These are phyloP conservation scores for Lomographa bimaculata DNA, from an alignment of 2,888 invertebrate species.

Conservation along the genomic window DNA sequence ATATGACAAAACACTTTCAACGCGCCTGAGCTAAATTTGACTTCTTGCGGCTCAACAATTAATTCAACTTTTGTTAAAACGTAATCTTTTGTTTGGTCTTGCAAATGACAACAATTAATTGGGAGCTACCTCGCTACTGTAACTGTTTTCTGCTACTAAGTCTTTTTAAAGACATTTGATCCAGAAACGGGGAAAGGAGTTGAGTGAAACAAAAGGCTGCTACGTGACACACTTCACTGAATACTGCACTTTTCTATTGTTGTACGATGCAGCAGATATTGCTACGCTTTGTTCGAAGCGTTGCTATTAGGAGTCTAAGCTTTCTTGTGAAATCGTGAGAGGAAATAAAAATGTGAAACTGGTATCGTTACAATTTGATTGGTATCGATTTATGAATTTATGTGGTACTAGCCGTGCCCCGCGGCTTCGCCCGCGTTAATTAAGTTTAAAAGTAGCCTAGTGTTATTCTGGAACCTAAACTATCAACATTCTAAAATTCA, in stretches of 20 bases:
- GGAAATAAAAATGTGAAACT: no score
- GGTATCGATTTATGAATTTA: no score
- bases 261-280: constrained; percentile 10
- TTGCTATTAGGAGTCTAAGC: constrained; percentile 1
- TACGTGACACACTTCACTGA: constrained; percentile 12
- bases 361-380: no score
- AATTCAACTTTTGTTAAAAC: not conserved
- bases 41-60: no score
- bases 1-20: no score
- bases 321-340: no score
- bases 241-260: constrained; percentile 4
- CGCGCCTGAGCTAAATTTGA: no score
- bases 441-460: no score
- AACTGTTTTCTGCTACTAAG: constrained; percentile 12
- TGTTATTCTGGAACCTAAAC: no score
- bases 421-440: no score
- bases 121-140: constrained; percentile 9
- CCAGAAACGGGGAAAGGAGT: constrained; percentile 11
- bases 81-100: constrained; percentile 11
- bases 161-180: constrained; percentile 20
- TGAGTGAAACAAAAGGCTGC: constrained; percentile 17
- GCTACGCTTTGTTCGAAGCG: constrained; percentile 12
- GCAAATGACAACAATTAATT: constrained; percentile 31
- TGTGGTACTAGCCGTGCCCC: no score
- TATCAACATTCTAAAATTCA: no score